Evolutionary conservation across 2,113 vertebrate genomes (phyloP).

Genomic region (Sturnus vulgaris): DNA sequence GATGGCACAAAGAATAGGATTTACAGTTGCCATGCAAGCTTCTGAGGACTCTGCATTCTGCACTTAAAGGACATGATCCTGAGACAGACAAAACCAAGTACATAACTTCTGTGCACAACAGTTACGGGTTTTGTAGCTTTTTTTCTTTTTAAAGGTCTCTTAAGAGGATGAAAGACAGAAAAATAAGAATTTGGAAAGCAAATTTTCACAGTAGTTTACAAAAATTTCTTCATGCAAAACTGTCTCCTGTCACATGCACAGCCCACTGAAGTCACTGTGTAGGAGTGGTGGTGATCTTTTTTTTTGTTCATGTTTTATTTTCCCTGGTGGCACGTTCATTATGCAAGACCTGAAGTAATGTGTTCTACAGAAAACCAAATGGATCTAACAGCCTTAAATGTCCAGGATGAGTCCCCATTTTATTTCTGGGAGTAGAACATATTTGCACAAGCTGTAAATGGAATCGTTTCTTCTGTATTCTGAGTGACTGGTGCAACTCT

Average conservation of each 20-base stretch:
- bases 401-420: not conserved
- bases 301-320: not conserved
- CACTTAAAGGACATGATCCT: not conserved
- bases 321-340: not conserved
- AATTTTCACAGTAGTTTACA: not conserved
- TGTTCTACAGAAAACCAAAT: not conserved
- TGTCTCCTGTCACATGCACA: not conserved
- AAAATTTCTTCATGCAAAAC: not conserved
- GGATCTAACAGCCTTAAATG: not conserved
- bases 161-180: not conserved
- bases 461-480: not conserved
- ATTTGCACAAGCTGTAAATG: not conserved
- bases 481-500: not conserved
- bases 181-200: not conserved
- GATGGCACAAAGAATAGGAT: not conserved
- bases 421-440: not conserved
- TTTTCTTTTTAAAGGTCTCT: not conserved
- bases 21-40: not conserved
- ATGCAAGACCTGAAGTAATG: not conserved
- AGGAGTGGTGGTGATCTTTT: not conserved
- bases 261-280: fast-evolving
- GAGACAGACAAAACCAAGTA: not conserved
- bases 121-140: not conserved
- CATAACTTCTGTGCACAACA: not conserved
- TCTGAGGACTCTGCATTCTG: not conserved